Evolutionary conservation across 2,888 invertebrate genomes (phyloP).

Genomic region (Sesia apiformis): DNA sequence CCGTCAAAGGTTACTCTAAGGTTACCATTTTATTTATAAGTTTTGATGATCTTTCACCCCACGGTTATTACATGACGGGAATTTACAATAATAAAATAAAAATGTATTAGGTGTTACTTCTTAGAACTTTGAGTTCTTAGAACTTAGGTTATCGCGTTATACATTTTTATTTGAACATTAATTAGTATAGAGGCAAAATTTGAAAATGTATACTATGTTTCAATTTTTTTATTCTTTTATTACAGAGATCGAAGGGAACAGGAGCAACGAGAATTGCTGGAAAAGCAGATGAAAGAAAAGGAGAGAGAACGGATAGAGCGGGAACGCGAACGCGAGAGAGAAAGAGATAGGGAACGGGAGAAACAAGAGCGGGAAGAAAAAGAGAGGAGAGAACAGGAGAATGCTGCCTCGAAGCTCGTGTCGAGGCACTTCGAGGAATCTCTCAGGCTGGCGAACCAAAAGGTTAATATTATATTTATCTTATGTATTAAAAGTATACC

Average conservation of each 20-base stretch:
- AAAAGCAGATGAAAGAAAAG: constrained; percentile 80
- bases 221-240: constrained; percentile 19
- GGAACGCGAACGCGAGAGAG: constrained; percentile 70
- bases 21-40: too few relatives aligned
- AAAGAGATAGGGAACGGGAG: constrained; percentile 66
- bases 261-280: constrained; percentile 76
- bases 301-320: constrained; percentile 79
- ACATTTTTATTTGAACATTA: too few relatives aligned
- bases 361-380: constrained; percentile 71
- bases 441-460: constrained; percentile 80
- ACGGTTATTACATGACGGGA: too few relatives aligned
- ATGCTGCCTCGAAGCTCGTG: constrained; percentile 86
- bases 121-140: too few relatives aligned
- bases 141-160: too few relatives aligned
- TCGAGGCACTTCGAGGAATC: constrained; percentile 94
- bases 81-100: too few relatives aligned
- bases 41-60: too few relatives aligned
- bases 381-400: constrained; percentile 77
- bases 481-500: neutral
- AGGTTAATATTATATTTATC: constrained; percentile 61
- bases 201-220: neutral
- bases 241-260: constrained; percentile 66
- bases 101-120: too few relatives aligned
- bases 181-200: too few relatives aligned
- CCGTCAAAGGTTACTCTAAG: too few relatives aligned